Base-by-base conservation (phyloP, 2,113 vertebrate genomes). In the Cinclus cinclus region DNA sequence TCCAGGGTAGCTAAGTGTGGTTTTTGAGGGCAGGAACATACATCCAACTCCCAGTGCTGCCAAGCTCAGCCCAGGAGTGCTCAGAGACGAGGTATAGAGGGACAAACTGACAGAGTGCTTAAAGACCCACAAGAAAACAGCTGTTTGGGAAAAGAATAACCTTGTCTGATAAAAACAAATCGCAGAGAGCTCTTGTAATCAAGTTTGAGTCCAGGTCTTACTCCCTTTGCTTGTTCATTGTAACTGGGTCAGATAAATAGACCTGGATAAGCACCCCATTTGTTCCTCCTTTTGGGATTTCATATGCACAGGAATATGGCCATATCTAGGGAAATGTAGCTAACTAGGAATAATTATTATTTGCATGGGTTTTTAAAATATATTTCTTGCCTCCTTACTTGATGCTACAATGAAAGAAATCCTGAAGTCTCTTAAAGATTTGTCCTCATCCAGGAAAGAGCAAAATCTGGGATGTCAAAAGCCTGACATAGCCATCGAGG, bases 301-400 rank as follows among this genome's bases (percentile, higher is more conserved):
- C 79, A 85, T 78, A 83, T 0, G 3, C 44, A 60, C 1, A 7
- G 60, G 33, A 86, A 60, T 46, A 94, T 83, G 56, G 64, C 37
- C 52, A 84, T 71, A 87, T 67, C 30, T 9, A 65, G 35, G 76
- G 41, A 90, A 89, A 90, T 9, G 7, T 4, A 69, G 56, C 16
- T 87, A 84, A 86, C 73, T 92, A 88, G 39, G 41, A 62, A 83
- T 64, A 75, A 74, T 69, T 86, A 74, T 33, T 89, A 87, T 87
- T 92, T 93, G 31, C 28, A 53, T 19, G 71, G 1, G 3, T 49
- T 30, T 33, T 13, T 7, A 7, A 55, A 30, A 64, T 60, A 33
- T 70, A 47, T 58, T 86, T 46, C 23, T 92, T 67, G 42, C 55
- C 39, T 87, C 71, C 46, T 56, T 71, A 73, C 35, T 42, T 75